phyloP scores from a whole-genome alignment of 2,888 invertebrate genomes.

The Mystacides longicornis region DNA sequence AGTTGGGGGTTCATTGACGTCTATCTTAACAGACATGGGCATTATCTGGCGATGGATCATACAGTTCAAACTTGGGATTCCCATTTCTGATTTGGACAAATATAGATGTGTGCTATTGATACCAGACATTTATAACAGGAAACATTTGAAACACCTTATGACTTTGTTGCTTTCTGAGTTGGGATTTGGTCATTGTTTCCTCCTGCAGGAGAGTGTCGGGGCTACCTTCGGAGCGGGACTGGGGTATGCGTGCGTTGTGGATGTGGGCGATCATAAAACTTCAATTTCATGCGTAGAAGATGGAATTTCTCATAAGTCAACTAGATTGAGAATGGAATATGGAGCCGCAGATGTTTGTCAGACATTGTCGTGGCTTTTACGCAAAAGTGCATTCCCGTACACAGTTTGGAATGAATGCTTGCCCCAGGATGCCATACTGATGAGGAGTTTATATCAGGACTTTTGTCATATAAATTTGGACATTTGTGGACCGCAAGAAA shows the following conservation, averaged over 20 bases:
- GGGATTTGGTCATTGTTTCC: slow-evolving; percentile 78
- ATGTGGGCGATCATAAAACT: slow-evolving; percentile 92
- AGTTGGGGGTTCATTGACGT: slow-evolving; percentile 78
- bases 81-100: slow-evolving; percentile 58
- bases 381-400: slow-evolving; percentile 86
- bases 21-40: slow-evolving; percentile 78
- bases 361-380: slow-evolving; percentile 79
- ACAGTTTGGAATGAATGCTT: slow-evolving; percentile 68
- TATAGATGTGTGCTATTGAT: slow-evolving; percentile 84
- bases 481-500: slow-evolving; percentile 81
- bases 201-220: slow-evolving; percentile 63
- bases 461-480: slow-evolving; percentile 88
- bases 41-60: slow-evolving; percentile 83
- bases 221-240: slow-evolving; percentile 48
- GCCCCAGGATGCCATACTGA: slow-evolving; percentile 68
- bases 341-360: slow-evolving; percentile 90
- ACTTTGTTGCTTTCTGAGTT: slow-evolving; percentile 71
- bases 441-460: slow-evolving; percentile 80
- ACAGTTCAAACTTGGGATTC: slow-evolving; percentile 68
- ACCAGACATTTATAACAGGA: slow-evolving; percentile 83
- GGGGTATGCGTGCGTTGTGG: slow-evolving; percentile 84
- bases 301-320: slow-evolving; percentile 85
- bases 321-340: slow-evolving; percentile 76
- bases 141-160: slow-evolving; percentile 77
- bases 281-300: slow-evolving; percentile 95